These are phyloP conservation scores for Thalassarche chlororhynchos DNA, from an alignment of 2,113 vertebrate species.

Conservation along the genomic window DNA sequence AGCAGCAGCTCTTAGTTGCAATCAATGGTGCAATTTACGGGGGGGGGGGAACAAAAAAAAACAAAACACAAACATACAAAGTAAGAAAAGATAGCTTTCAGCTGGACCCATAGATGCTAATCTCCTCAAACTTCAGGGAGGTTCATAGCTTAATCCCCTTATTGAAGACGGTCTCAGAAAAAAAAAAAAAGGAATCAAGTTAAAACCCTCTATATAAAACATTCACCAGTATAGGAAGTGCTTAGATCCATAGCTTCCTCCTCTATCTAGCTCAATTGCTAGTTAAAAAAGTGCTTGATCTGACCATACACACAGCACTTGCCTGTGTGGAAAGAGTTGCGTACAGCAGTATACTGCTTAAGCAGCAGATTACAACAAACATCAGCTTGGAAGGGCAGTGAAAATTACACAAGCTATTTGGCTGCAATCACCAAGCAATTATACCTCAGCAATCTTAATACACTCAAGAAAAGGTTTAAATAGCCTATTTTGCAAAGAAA, in stretches of 20 bases:
- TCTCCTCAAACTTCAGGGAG: neutral
- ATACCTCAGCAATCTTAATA: neutral
- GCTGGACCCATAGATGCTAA: neutral
- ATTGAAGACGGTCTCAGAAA: neutral
- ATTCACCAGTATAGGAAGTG: neutral
- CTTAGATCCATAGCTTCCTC: neutral
- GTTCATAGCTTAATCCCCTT: neutral
- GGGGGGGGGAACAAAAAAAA: no score
- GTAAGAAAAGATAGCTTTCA: neutral
- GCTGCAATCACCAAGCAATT: neutral
- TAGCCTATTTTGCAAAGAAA: neutral
- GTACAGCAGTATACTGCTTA: neutral
- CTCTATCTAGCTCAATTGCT: neutral
- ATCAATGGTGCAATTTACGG: neutral
- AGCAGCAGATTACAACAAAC: neutral
- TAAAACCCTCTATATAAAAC: neutral
- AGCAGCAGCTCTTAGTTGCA: neutral
- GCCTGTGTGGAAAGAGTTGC: neutral
- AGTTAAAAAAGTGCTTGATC: neutral
- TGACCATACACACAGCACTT: neutral
- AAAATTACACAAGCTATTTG: neutral
- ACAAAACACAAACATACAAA: neutral
- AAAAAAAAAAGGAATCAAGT: neutral
- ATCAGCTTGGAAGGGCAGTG: neutral
- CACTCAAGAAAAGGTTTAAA: neutral